Conservation (phyloP, 2,888 invertebrate genomes). For the Epirrhoe alternata region DNA sequence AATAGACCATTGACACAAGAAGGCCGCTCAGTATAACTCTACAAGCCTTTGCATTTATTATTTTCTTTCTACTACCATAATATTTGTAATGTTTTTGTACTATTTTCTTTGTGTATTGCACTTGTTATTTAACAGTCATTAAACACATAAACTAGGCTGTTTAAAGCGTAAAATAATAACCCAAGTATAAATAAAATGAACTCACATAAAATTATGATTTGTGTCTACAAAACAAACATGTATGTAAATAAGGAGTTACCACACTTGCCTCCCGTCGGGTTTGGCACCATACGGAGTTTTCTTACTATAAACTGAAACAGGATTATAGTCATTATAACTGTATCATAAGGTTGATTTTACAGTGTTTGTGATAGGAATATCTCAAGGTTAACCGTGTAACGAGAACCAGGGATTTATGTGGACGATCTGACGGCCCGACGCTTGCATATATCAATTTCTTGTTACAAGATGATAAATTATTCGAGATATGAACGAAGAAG, state of each 20-base stretch:
- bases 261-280: constrained; percentile 62
- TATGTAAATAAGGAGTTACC: constrained; percentile 75
- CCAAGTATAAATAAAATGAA: constrained; percentile 36
- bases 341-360: constrained; percentile 47
- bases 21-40: too few species aligned
- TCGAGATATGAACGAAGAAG: constrained; percentile 63
- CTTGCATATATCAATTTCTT: constrained; percentile 74
- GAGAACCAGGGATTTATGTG: constrained; percentile 58
- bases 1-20: too few species aligned
- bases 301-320: constrained; percentile 39
- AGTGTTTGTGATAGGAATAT: constrained; percentile 30
- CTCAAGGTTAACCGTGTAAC: constrained; percentile 63
- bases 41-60: too few species aligned
- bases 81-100: too few species aligned
- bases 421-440: constrained; percentile 53
- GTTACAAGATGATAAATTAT: constrained; percentile 71
- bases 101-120: too few species aligned
- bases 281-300: constrained; percentile 67
- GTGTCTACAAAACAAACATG: constrained; percentile 72
- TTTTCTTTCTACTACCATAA: too few species aligned
- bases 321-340: constrained; percentile 29
- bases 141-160: constrained; percentile 17
- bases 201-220: constrained; percentile 60
- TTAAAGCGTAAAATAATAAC: constrained; percentile 48
- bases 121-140: not conserved